phyloP scores from a whole-genome alignment of 2,797 vertebrate species.

The Champsocephalus esox region DNA sequence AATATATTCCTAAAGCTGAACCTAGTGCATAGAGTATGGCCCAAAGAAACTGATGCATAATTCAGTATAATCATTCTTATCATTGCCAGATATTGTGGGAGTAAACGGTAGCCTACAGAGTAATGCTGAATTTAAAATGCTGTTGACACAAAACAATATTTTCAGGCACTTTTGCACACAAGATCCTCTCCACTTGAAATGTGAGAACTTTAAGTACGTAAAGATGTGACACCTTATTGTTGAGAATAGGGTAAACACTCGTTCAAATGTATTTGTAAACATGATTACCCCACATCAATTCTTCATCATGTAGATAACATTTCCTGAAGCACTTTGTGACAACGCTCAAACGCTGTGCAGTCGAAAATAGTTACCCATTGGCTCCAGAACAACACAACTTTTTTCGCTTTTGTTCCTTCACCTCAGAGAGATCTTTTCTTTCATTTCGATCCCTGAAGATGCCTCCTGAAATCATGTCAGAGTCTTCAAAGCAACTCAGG shows the following conservation, averaged over 20 bases:
- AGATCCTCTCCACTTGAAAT: not conserved
- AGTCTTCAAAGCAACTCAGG: conserved; percentile 77
- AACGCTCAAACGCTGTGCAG: conserved; percentile 34
- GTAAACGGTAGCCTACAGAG: not conserved
- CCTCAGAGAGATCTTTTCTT: conserved; percentile 76
- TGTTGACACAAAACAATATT: not conserved
- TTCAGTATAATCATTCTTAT: not conserved
- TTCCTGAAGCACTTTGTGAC: conserved; percentile 4
- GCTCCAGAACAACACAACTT: conserved; percentile 70
- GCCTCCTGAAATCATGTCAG: conserved; percentile 79
- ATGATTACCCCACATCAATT: too few relatives aligned
- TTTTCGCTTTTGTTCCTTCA: conserved; percentile 73
- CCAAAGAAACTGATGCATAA: not conserved
- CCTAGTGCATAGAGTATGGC: not conserved
- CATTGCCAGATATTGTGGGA: not conserved
- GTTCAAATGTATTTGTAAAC: too few relatives aligned
- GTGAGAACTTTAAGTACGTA: not conserved
- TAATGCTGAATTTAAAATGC: not conserved
- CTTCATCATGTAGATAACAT: not conserved
- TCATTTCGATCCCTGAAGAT: conserved; percentile 75
- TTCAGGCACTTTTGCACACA: not conserved
- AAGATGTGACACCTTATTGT: too few relatives aligned
- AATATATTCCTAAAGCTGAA: conserved; percentile 5
- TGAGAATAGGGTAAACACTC: not conserved
- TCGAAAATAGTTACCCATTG: conserved; percentile 37